Evolutionary conservation across 2,888 invertebrate species (phyloP).

Genomic region (Drosophila falleni): DNA sequence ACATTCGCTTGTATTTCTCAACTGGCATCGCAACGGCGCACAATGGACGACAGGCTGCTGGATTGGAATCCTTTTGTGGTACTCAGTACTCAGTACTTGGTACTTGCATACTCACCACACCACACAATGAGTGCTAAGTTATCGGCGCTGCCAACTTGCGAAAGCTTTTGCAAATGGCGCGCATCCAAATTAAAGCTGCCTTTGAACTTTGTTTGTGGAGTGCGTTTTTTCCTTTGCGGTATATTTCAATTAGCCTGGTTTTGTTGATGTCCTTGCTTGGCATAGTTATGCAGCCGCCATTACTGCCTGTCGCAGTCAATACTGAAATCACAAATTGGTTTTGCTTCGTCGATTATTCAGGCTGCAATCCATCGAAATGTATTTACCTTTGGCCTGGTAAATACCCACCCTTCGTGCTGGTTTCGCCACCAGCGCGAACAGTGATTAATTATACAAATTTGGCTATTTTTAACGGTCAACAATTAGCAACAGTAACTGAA

Average conservation of each 20-base stretch:
- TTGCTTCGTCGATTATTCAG: constrained; percentile 12
- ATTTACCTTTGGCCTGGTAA: background rate
- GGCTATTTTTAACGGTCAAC: no score
- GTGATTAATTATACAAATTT: no score
- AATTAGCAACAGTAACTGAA: no score
- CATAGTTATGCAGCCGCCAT: constrained; percentile 39
- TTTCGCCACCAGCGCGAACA: no score
- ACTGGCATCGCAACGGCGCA: constrained; percentile 72
- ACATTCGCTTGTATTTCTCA: constrained; percentile 73
- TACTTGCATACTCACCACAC: constrained; percentile 40
- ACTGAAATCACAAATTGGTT: constrained; percentile 22
- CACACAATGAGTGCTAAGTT: constrained; percentile 13
- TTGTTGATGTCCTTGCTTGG: constrained; percentile 32
- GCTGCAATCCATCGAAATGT: constrained; percentile 5
- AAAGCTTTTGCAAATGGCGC: constrained; percentile 49
- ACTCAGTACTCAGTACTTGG: constrained; percentile 9
- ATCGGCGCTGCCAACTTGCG: constrained; percentile 51
- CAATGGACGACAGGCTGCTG: constrained; percentile 67
- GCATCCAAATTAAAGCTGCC: constrained; percentile 26
- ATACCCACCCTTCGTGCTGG: no score
- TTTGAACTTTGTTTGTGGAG: background rate
- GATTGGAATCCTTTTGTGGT: constrained; percentile 56
- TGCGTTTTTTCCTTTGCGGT: background rate
- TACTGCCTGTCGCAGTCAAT: constrained; percentile 15
- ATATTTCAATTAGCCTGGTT: background rate